Evolutionary conservation across 2,888 invertebrate genomes (phyloP).

Genomic region (Ernsta delagoae): DNA sequence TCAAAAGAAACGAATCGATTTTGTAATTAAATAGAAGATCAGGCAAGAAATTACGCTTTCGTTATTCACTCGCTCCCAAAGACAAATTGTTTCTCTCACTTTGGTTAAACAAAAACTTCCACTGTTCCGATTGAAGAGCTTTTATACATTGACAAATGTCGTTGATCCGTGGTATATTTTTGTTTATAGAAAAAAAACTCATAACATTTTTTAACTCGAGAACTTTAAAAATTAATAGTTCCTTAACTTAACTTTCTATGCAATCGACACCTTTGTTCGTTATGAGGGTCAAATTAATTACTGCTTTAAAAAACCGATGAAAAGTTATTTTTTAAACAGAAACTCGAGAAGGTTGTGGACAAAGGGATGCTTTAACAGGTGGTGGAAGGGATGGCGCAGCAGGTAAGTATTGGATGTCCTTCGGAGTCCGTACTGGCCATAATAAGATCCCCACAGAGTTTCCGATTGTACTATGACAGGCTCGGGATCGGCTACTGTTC

Average conservation of each 20-base stretch:
- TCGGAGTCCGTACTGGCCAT: conserved; percentile 25
- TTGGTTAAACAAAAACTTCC: conserved; percentile 46
- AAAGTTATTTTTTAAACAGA: conserved; percentile 69
- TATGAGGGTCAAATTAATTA: conserved; percentile 77
- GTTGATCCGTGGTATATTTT: conserved; percentile 46
- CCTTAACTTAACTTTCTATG: conserved; percentile 60
- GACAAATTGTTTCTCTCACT: conserved; percentile 52
- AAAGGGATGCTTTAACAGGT: conserved; percentile 50
- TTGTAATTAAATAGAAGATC: conserved; percentile 57
- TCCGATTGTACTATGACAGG: conserved; percentile 47
- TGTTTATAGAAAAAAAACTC: conserved; percentile 17
- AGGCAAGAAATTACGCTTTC: conserved; percentile 58
- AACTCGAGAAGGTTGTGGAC: conserved; percentile 78
- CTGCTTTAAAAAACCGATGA: conserved; percentile 61
- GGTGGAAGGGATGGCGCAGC: conserved; percentile 20
- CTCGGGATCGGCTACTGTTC: conserved; percentile 52
- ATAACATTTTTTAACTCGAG: conserved; percentile 54
- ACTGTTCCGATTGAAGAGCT: conserved; percentile 39
- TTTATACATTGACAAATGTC: conserved; percentile 49
- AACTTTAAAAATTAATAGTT: conserved; percentile 46
- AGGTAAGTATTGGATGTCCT: conserved; percentile 38
- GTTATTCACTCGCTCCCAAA: conserved; percentile 46
- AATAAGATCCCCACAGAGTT: conserved; percentile 35
- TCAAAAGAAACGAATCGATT: conserved; percentile 60
- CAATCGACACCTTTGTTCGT: conserved; percentile 74